phyloP scores from a whole-genome alignment of 2,888 invertebrate species.

The Camponotus fellah region DNA sequence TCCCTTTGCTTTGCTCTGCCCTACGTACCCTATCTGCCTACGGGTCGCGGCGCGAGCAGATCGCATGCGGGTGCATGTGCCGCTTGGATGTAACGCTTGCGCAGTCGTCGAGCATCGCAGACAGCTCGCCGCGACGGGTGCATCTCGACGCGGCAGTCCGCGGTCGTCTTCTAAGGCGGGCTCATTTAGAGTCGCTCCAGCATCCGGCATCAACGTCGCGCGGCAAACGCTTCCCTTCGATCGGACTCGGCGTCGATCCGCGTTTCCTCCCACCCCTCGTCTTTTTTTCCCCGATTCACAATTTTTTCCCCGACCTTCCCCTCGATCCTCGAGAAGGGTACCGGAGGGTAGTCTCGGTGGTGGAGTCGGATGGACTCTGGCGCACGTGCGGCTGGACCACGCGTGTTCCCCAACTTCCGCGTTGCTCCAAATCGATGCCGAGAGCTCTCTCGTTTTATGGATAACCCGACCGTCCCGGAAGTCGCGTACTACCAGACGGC shows the following conservation, averaged over 20 bases:
- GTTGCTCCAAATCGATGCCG: neutral
- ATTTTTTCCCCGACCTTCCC: neutral
- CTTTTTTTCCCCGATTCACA: neutral
- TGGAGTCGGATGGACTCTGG: constrained; percentile 50
- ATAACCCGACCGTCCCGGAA: neutral
- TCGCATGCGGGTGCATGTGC: constrained; percentile 75
- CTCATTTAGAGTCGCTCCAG: constrained; percentile 78
- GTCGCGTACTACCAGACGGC: too few species aligned
- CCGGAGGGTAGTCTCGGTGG: constrained; percentile 57
- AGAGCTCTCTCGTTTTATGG: neutral
- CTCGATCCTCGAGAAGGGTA: neutral
- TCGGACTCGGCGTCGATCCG: neutral
- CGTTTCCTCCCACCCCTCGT: neutral
- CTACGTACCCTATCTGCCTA: neutral
- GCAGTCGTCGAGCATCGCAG: constrained; percentile 77
- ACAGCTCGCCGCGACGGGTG: constrained; percentile 82
- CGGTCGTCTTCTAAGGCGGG: constrained; percentile 81
- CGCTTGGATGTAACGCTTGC: constrained; percentile 80
- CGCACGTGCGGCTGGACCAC: constrained; percentile 67
- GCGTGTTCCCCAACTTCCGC: constrained; percentile 44
- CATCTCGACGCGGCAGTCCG: constrained; percentile 81
- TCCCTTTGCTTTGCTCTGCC: constrained; percentile 30
- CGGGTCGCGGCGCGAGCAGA: constrained; percentile 59
- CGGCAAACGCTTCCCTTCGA: constrained; percentile 43
- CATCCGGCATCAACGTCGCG: constrained; percentile 67